Base-by-base conservation (phyloP, 2,888 invertebrate genomes). In the Dynastes grantii region DNA sequence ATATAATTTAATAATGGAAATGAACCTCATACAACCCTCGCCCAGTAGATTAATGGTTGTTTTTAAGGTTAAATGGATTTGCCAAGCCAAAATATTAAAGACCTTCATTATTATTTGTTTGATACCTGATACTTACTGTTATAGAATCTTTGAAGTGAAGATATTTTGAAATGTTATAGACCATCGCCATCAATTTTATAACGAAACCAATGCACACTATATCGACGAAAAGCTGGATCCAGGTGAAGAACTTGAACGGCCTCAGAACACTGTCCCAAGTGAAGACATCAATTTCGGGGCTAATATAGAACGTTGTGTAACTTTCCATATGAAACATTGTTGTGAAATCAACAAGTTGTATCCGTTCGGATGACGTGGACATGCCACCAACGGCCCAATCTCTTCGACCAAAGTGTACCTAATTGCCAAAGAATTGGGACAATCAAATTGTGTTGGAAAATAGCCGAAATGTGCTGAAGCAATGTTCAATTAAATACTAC, bases 341-440 rank as follows among this genome's bases (percentile, higher is more conserved):
- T 13, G 79, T 79, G 16, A 79, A 79, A 65, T 79, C 79, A 2
- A 55, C 73, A 4, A 77, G 16, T 11, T 55, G 73, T 49, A 58
- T 37, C 64, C 79, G 32, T 67, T 76, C 79, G 6, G 65, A 77
- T 16, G 76, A 73, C 2, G 51, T 76, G 8, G 79, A 77, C 64
- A 79, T 77, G 8, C 77, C 79, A n/a, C 79, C 79, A 27, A 79
- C 77, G 27, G 77, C 79, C 79, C 77, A 79, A 67, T 79, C 73
- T 64, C 73, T 64, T 45, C 55, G 51, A 40, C 73, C 73, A 13
- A 27, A 73, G 32, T 79, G 70, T 71, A 79, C 79, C 79, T 79
- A 65, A 27, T 32, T 5, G 13, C n/a, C 5, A 68, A 49, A 68
- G 16, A 27, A 65, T 65, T 45, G 9, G 11, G 0, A 45, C 2